Evolutionary conservation across 2,113 vertebrate species (phyloP).

Genomic region (Ardeotis arabs): DNA sequence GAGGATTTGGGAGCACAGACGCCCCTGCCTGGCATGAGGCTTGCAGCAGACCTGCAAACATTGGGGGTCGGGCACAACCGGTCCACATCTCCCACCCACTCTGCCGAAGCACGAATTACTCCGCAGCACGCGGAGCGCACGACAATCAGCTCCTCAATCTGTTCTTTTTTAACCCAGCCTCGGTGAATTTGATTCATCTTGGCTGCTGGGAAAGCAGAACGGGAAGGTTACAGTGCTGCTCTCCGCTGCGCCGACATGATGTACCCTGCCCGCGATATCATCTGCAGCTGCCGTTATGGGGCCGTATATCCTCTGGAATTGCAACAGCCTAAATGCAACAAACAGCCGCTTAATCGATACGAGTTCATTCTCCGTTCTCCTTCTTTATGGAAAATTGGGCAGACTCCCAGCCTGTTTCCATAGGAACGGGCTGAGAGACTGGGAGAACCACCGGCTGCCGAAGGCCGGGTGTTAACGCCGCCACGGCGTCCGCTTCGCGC

Average conservation of each 20-base stretch:
- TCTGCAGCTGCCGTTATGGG: neutral
- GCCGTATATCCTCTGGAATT: neutral
- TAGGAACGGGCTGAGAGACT: neutral
- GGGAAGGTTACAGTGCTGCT: neutral
- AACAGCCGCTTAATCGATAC: neutral
- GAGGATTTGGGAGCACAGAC: neutral
- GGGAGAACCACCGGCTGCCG: neutral
- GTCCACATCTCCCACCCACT: neutral
- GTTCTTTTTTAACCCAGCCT: neutral
- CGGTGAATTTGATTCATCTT: neutral
- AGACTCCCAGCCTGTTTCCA: neutral
- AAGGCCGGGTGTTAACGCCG: neutral
- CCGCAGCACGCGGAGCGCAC: neutral
- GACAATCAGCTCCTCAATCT: rapidly evolving
- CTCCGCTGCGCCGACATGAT: rapidly evolving
- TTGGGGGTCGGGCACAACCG: neutral
- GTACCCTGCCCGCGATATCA: neutral
- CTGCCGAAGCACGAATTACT: rapidly evolving
- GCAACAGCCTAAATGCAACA: neutral
- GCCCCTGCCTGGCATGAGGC: neutral
- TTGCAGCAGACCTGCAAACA: neutral
- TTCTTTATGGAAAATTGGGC: neutral
- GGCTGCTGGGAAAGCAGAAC: neutral
- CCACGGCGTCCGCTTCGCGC: neutral
- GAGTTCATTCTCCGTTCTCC: neutral